Percentiles rank a stretch among this genome's conserved stretches.
Conservation (phyloP, 2,888 invertebrate genomes). For the Antheraea assamensis region DNA sequence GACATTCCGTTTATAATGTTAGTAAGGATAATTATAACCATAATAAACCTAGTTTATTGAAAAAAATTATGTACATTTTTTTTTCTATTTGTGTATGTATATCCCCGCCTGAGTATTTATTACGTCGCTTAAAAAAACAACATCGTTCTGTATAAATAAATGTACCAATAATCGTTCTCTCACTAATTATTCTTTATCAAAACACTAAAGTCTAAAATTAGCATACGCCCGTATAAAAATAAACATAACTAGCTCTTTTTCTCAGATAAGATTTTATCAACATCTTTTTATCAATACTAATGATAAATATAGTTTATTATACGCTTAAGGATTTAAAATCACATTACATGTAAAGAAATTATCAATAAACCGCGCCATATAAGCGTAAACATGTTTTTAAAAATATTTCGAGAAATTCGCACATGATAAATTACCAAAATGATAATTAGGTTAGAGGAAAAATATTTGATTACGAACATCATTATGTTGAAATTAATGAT, state of each 20-base stretch:
- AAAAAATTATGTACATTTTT: no score
- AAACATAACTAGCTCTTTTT: conserved; percentile 12
- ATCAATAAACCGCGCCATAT: neutral
- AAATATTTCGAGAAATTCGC: conserved; percentile 1
- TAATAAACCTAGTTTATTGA: no score
- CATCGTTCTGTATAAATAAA: neutral
- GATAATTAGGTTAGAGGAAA: neutral
- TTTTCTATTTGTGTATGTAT: no score
- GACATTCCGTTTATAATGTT: no score
- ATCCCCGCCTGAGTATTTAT: no score
- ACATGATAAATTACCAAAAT: neutral
- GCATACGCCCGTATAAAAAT: neutral
- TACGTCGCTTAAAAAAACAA: neutral
- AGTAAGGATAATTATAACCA: no score
- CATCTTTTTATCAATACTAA: conserved; percentile 5
- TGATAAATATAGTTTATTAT: conserved; percentile 8
- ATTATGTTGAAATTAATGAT: neutral
- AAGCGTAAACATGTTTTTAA: neutral
- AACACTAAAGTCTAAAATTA: neutral
- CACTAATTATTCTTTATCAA: neutral
- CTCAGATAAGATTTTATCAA: conserved; percentile 6
- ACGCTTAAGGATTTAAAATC: conserved; percentile 7
- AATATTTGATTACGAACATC: neutral
- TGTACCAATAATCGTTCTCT: neutral
- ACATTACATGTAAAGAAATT: neutral